Evolutionary conservation across 2,888 invertebrate species (phyloP), one percentile per base, ranked within the genome.

Genomic region (Actias luna): DNA sequence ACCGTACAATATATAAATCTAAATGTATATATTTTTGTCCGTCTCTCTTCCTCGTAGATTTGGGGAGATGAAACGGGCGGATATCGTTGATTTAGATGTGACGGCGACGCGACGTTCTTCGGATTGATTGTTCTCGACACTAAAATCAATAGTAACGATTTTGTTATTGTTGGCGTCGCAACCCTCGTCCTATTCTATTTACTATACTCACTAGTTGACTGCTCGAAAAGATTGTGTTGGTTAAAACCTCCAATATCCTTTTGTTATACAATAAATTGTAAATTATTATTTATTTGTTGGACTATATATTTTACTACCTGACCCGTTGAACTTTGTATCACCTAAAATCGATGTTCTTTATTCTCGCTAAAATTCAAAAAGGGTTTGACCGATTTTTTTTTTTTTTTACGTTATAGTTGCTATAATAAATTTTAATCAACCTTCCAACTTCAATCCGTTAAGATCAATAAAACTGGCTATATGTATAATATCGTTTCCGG

Each of bases 101-200:
- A 76, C 82, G 78, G 76, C 81, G 80, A 77, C 79, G 76, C 81
- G 80, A 77, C 79, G 78, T 73, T 78, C 80, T 85, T 82, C 73
- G 77, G 82, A 88, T 83, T 85, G 84, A 90, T 90, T 88, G 85
- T 87, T 87, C 88, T 84, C 83, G 80, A 83, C 85, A 85, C 81
- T 82, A 85, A 89, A 89, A 91, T 91, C 90, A 87, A 92, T 92
- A 88, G 77, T 84, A 87, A 87, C 83, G 79, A 84, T 84, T 86
- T 87, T 87, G 82, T 87, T 85, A 85, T 83, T 80, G 82, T 77
- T 72, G 71, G 73, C 72, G 67, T 73, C 71, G 73, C 74, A 77
- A 77, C 82, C 83, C 80, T 75, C 74, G 55, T 22, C 50, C 29
- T 33, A 36, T 50, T 63, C 50, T 35, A 18, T 57, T n/a, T n/a